Conservation (phyloP, 2,797 vertebrate genomes). For the Intellagama lesueurii region DNA sequence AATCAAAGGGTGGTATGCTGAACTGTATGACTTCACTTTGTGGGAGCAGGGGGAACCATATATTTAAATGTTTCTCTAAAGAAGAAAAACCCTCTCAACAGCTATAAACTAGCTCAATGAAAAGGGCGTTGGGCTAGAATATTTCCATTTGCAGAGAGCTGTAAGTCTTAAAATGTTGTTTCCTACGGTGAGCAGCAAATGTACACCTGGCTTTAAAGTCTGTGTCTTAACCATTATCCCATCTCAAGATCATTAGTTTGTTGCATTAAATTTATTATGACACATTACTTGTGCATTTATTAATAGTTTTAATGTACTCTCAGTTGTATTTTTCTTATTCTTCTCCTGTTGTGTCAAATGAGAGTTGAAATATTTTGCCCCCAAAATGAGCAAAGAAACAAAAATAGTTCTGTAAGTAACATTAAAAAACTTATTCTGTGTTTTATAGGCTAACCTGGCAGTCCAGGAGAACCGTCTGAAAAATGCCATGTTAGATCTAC, state of each 20-base stretch:
- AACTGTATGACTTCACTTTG: background rate
- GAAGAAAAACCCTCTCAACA: background rate
- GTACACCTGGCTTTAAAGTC: background rate
- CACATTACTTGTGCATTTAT: background rate
- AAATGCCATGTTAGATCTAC: conserved; percentile 88
- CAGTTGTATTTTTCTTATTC: background rate
- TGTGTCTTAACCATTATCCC: background rate
- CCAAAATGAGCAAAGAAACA: background rate
- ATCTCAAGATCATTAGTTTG: background rate
- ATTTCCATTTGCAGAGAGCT: background rate
- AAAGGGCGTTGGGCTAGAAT: background rate
- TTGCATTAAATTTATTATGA: background rate
- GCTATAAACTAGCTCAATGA: background rate
- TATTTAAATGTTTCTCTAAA: background rate
- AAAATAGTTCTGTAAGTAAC: background rate
- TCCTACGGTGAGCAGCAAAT: background rate
- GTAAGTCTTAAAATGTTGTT: background rate
- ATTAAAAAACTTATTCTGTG: background rate
- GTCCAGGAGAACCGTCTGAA: conserved; percentile 89
- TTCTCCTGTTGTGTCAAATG: background rate
- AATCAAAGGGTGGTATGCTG: background rate
- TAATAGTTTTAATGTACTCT: background rate
- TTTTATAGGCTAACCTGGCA: conserved; percentile 88
- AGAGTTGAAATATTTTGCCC: too few relatives aligned
- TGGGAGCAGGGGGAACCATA: background rate